Evolutionary conservation across 2,113 vertebrate genomes (phyloP), one percentile per base, ranked within the genome.

Genomic region (Pteruthius melanotis): DNA sequence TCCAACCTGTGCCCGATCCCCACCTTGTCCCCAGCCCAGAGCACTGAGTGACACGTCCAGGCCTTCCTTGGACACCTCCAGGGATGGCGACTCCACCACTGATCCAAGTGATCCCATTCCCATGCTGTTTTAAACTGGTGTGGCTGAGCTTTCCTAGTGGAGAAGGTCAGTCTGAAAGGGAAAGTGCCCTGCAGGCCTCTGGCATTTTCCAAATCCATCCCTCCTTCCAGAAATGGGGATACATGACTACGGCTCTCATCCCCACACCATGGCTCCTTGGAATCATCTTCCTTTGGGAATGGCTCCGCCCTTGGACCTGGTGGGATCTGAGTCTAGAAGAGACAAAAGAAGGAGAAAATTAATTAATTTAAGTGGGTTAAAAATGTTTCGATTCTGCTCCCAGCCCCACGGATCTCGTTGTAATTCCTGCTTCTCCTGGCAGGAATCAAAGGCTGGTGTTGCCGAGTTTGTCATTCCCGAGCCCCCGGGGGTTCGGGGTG

Each of bases 71-170:
- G 80, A 61, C 47, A 26, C 39, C 13, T 44, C 27, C 56, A 53
- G 47, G 81, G 33, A 11, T 61, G 68, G 33, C 2, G 13, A 14
- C 5, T 53, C 47, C 56, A 11, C 39, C 68, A 83, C 16, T 37
- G 2, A 0, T 87, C 70, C 37, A 14, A 15, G 18, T 30, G 22
- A 50, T 76, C 33, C 71, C 14, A 18, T 76, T 91, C 80, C 35
- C 4, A 4, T 1, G 0, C 12, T 21, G 4, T 5, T 60, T 65
- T 33, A 31, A 70, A 31, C 31, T 28, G 30, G 2, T n/a, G 15
- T 16, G 61, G 54, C 56, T 2, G 1, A 28, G 15, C 12, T 47
- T 35, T 84, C 66, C 24, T 22, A 1, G 15, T n/a, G 61, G n/a
- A 50, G 23, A 31, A 22, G 52, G 28, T 31, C 33, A n/a, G 0